These are phyloP conservation scores for Cotesia glomerata DNA, from an alignment of 1,140 invertebrate genomes.

Conservation along the genomic window DNA sequence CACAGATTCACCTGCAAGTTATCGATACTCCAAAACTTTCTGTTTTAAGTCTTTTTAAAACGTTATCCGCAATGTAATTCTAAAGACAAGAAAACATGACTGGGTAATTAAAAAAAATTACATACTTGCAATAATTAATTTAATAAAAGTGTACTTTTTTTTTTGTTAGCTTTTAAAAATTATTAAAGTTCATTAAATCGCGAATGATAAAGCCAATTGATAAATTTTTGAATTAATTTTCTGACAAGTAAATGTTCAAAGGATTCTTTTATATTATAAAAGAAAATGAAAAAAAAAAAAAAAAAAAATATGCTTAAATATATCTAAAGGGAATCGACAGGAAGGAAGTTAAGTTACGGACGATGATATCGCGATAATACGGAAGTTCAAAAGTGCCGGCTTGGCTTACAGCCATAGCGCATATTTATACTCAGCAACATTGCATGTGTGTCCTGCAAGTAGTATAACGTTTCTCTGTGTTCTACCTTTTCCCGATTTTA, in stretches of 20 bases:
- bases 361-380: constrained; percentile 39
- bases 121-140: no score
- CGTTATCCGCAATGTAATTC: not conserved
- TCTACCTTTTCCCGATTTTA: constrained; percentile 8
- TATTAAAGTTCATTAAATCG: no score
- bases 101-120: no score
- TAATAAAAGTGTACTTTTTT: no score
- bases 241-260: no score
- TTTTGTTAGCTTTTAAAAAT: no score
- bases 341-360: constrained; percentile 44
- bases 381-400: constrained; percentile 38
- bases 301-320: not conserved
- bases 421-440: constrained; percentile 9
- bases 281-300: not conserved
- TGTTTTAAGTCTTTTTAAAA: constrained; percentile 32
- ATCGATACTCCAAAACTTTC: constrained; percentile 13
- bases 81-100: no score
- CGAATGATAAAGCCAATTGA: no score
- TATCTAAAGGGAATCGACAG: constrained; percentile 22
- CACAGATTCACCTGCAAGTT: constrained; percentile 21
- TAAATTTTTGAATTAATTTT: no score
- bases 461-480: not conserved
- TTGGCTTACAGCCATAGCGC: constrained; percentile 8
- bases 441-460: not conserved
- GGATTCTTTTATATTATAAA: not conserved